These are phyloP conservation scores for Hylyphantes graminicola DNA, from an alignment of 1,140 invertebrate genomes.

Conservation along the genomic window DNA sequence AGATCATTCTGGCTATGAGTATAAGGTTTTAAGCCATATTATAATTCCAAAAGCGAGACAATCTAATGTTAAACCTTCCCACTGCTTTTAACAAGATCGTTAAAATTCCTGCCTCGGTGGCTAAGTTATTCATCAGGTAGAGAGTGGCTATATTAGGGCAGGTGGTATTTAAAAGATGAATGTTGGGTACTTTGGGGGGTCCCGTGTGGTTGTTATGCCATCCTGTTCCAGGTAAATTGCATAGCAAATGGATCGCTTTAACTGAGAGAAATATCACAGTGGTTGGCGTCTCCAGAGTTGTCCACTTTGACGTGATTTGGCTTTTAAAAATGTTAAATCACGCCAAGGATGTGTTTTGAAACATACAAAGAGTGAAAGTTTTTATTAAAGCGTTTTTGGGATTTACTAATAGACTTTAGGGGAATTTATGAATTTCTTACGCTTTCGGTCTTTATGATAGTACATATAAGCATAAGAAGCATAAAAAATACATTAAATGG, in stretches of 20 bases:
- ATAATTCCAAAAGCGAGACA: conserved; percentile 21
- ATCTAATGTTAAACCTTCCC: not conserved
- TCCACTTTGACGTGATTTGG: not conserved
- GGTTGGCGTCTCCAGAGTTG: not conserved
- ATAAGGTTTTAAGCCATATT: not conserved
- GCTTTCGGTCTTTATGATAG: no score
- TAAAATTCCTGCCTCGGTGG: conserved; percentile 29
- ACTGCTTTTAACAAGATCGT: conserved; percentile 14
- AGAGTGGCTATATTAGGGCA: conserved; percentile 14
- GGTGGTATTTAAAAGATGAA: not conserved
- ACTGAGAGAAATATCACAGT: not conserved
- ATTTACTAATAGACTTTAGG: no score
- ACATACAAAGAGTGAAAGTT: no score
- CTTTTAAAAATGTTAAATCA: not conserved
- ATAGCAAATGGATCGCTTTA: not conserved
- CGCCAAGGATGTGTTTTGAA: no score
- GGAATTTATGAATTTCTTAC: no score
- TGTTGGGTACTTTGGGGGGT: conserved; percentile 10
- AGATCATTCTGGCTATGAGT: no score
- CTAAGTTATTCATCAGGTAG: conserved; percentile 22
- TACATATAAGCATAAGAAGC: no score
- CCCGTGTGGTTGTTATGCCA: conserved; percentile 11
- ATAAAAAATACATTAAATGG: no score
- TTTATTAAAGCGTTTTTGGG: no score
- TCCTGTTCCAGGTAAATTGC: not conserved